Percentiles rank a stretch among this genome's conserved stretches.
Conservation (phyloP, 2,113 vertebrate genomes). For the Notarius quadriscutis region DNA sequence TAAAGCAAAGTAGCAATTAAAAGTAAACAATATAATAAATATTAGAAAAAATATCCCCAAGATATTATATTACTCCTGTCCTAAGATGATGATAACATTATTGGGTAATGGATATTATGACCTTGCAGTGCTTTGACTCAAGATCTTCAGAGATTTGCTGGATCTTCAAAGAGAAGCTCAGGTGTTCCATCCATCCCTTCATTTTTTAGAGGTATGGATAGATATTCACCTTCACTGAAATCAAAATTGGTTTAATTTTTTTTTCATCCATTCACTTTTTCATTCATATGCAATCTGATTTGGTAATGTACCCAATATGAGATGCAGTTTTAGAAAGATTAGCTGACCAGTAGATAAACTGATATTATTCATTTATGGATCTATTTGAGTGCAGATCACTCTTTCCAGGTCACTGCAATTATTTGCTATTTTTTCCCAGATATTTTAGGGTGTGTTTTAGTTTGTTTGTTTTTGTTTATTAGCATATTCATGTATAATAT, state of each 20-base stretch:
- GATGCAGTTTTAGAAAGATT: background rate
- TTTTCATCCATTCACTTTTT: too few relatives aligned
- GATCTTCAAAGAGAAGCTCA: background rate
- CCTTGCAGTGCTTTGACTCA: background rate
- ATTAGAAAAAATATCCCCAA: background rate
- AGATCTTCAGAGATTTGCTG: background rate
- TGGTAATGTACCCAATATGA: too few relatives aligned
- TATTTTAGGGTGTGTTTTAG: too few relatives aligned
- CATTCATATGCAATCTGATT: background rate
- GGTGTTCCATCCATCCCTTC: background rate
- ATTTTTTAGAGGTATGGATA: background rate
- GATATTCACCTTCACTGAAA: too few relatives aligned
- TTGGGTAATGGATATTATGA: background rate
- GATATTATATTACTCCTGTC: background rate
- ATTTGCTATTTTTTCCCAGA: too few relatives aligned
- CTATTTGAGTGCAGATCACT: too few relatives aligned
- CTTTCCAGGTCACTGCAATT: too few relatives aligned
- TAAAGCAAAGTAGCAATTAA: slow-evolving; percentile 69
- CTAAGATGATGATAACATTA: background rate
- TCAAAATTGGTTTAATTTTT: too few relatives aligned
- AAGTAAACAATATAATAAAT: slow-evolving; percentile 64
- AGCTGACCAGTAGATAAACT: background rate
- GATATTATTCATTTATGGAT: too few relatives aligned
- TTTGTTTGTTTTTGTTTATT: too few relatives aligned
- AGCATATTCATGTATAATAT: background rate